Conservation (phyloP, 2,888 invertebrate genomes). For the Sclerodermus sp. region DNA sequence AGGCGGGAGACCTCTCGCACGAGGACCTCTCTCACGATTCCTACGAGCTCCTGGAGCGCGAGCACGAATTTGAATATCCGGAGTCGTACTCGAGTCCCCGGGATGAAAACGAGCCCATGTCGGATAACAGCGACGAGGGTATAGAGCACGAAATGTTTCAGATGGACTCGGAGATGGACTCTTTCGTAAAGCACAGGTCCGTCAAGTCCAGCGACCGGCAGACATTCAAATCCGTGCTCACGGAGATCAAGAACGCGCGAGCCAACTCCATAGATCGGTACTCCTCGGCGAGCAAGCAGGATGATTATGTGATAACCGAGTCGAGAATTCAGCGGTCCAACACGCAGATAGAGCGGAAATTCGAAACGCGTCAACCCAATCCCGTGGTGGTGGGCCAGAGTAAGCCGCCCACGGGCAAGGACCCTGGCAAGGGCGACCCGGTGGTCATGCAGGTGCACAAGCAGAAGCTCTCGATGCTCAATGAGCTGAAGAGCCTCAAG, state of each 20-base stretch:
- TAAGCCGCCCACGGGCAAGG: conserved; percentile 33
- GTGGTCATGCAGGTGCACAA: conserved; percentile 48
- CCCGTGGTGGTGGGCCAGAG: conserved; percentile 30
- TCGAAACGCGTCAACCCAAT: conserved; percentile 42
- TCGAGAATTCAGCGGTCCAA: conserved; percentile 48
- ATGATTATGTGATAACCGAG: conserved; percentile 43
- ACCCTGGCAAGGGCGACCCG: conserved; percentile 44
- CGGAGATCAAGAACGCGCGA: conserved; percentile 41
- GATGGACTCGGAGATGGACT: conserved; percentile 62
- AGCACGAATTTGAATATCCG: conserved; percentile 54
- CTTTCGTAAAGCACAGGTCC: conserved; percentile 51
- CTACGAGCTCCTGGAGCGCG: conserved; percentile 79
- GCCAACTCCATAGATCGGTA: conserved; percentile 47
- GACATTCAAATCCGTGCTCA: conserved; percentile 46
- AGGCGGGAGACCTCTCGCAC: conserved; percentile 72
- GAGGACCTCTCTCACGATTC: conserved; percentile 88
- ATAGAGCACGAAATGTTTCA: conserved; percentile 77
- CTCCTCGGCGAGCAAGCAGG: conserved; percentile 31
- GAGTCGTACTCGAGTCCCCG: conserved; percentile 53
- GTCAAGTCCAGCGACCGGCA: conserved; percentile 44
- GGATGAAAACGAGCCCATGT: conserved; percentile 45
- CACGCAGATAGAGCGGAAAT: conserved; percentile 49
- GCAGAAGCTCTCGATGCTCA: conserved; percentile 49
- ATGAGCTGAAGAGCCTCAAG: conserved; percentile 48
- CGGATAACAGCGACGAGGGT: conserved; percentile 53